Evolutionary conservation across 2,797 vertebrate species (phyloP).

Genomic region (Chloroceryle amazona): DNA sequence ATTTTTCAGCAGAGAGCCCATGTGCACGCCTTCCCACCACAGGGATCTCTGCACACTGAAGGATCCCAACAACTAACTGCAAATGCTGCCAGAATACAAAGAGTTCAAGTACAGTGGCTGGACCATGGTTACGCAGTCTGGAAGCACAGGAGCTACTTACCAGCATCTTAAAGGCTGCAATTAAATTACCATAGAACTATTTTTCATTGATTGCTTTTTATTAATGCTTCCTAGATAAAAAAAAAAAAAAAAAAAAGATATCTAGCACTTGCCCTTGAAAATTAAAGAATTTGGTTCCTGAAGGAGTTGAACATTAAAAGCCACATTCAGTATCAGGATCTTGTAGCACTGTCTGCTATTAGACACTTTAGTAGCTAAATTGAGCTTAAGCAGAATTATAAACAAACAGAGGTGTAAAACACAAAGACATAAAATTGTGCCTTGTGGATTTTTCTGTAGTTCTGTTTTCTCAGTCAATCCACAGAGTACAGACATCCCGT

Average conservation of each 20-base stretch:
- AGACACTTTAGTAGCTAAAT: neutral
- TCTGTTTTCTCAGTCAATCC: neutral
- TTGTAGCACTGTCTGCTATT: neutral
- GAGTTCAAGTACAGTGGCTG: neutral
- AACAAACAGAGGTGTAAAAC: neutral
- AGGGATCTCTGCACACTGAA: neutral
- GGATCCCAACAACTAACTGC: neutral
- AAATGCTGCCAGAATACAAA: neutral
- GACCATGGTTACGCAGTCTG: neutral
- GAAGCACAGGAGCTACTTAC: neutral
- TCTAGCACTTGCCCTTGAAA: neutral
- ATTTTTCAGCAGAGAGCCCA: neutral
- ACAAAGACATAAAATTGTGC: neutral
- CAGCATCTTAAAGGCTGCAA: neutral
- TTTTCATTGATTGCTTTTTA: neutral
- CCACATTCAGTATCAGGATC: neutral
- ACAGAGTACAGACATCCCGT: neutral
- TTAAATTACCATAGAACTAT: neutral
- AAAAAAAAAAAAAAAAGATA: too few relatives aligned
- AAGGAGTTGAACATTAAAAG: neutral
- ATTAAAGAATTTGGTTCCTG: neutral
- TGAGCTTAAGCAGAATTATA: neutral
- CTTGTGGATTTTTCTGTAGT: neutral
- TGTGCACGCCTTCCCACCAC: neutral
- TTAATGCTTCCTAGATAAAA: neutral